These are phyloP conservation scores for Cryptosula pallasiana DNA, from an alignment of 2,888 invertebrate species.

Conservation along the genomic window DNA sequence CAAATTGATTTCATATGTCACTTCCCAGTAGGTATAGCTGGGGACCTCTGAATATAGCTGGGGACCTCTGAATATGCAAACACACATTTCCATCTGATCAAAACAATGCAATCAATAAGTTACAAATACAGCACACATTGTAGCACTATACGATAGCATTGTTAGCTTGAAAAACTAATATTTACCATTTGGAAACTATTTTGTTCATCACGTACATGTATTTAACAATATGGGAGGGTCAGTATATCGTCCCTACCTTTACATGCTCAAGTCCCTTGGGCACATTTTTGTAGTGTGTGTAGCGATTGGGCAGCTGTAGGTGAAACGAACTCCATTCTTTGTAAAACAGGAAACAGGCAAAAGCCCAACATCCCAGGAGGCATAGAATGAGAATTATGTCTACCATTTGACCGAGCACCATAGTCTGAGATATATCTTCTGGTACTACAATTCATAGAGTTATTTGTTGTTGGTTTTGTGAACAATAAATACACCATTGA, in stretches of 20 bases:
- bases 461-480: too few relatives aligned
- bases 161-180: too few relatives aligned
- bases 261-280: conserved; percentile 17
- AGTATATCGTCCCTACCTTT: background rate
- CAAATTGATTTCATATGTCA: too few relatives aligned
- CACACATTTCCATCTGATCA: too few relatives aligned
- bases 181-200: background rate
- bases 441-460: too few relatives aligned
- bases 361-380: background rate
- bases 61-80: too few relatives aligned
- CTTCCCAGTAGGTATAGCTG: too few relatives aligned
- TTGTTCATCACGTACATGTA: background rate
- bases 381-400: conserved; percentile 1
- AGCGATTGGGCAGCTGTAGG: conserved; percentile 9
- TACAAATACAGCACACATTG: too few relatives aligned
- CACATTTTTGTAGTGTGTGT: conserved; percentile 6
- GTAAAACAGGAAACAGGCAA: conserved; percentile 1
- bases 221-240: background rate
- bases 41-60: too few relatives aligned
- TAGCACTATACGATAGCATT: background rate
- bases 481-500: too few relatives aligned
- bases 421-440: background rate
- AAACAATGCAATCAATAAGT: too few relatives aligned
- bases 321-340: conserved; percentile 17
- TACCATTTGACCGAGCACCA: conserved; percentile 1